phyloP scores from a whole-genome alignment of 2,888 invertebrate species.

The Eupithecia insigniata region DNA sequence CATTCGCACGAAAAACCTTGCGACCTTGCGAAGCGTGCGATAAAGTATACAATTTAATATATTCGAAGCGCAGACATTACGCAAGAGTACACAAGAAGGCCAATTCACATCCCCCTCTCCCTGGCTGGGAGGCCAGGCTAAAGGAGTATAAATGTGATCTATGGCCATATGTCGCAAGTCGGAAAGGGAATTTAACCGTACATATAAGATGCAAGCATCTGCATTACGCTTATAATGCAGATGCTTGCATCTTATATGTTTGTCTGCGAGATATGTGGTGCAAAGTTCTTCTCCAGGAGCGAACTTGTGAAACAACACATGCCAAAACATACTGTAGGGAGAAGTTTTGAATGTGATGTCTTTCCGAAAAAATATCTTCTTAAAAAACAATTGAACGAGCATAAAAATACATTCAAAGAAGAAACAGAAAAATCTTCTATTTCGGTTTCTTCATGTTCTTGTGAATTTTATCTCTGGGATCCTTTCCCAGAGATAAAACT shows the following conservation, averaged over 20 bases:
- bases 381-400: constrained; percentile 31
- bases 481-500: background rate
- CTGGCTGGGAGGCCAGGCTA: too few relatives aligned
- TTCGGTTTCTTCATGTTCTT: too few relatives aligned
- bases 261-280: constrained; percentile 20
- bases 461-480: too few relatives aligned
- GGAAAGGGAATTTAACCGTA: constrained; percentile 65
- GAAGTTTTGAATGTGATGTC: constrained; percentile 59
- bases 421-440: background rate
- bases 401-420: constrained; percentile 30
- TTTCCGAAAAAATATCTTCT: constrained; percentile 57
- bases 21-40: constrained; percentile 78
- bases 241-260: too few relatives aligned
- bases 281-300: constrained; percentile 22
- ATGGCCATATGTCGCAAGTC: constrained; percentile 69
- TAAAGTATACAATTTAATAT: constrained; percentile 74
- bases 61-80: constrained; percentile 74
- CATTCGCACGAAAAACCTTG: constrained; percentile 45
- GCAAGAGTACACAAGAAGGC: constrained; percentile 78
- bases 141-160: constrained; percentile 73
- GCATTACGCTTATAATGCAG: too few relatives aligned
- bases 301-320: constrained; percentile 38
- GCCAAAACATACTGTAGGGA: constrained; percentile 62
- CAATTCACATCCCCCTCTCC: constrained; percentile 70
- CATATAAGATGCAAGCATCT: constrained; percentile 34